A percentile compares a stretch with the other conserved stretches of the same genome.
Evolutionary conservation across 2,888 invertebrate species (phyloP).

Genomic region (Leptodirus hochenwartii): DNA sequence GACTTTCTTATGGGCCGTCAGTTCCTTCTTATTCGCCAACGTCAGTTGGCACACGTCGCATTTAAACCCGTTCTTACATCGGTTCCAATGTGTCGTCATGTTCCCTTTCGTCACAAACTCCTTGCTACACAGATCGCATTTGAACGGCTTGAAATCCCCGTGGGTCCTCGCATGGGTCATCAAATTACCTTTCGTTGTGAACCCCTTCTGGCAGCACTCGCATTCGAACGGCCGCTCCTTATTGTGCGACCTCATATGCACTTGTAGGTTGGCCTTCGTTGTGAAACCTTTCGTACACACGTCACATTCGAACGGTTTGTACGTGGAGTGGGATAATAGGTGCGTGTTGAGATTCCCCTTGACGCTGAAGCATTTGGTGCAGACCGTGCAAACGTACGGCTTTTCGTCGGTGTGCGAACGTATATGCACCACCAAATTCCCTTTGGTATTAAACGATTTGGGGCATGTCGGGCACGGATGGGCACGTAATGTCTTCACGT

Average conservation of each 20-base stretch:
- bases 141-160: constrained; percentile 11
- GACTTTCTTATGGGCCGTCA: no score
- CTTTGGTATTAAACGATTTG: constrained; percentile 21
- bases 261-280: constrained; percentile 22
- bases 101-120: constrained; percentile 12
- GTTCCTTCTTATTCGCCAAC: no score
- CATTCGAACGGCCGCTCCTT: constrained; percentile 20
- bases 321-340: constrained; percentile 20
- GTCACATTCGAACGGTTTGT: constrained; percentile 20
- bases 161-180: constrained; percentile 11
- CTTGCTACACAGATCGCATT: constrained; percentile 10
- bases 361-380: constrained; percentile 22
- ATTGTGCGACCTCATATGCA: constrained; percentile 23
- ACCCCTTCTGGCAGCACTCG: constrained; percentile 15
- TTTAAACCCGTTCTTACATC: no score
- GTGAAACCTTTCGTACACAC: constrained; percentile 22
- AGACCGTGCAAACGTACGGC: constrained; percentile 21
- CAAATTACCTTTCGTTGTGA: constrained; percentile 12
- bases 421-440: constrained; percentile 21
- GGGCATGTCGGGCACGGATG: constrained; percentile 22
- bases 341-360: constrained; percentile 20
- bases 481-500: no score
- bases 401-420: constrained; percentile 22
- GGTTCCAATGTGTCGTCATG: constrained; percentile 9
- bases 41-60: no score